phyloP scores from a whole-genome alignment of 64 coral and sea anemone genomes.

The Orbicella faveolata region DNA sequence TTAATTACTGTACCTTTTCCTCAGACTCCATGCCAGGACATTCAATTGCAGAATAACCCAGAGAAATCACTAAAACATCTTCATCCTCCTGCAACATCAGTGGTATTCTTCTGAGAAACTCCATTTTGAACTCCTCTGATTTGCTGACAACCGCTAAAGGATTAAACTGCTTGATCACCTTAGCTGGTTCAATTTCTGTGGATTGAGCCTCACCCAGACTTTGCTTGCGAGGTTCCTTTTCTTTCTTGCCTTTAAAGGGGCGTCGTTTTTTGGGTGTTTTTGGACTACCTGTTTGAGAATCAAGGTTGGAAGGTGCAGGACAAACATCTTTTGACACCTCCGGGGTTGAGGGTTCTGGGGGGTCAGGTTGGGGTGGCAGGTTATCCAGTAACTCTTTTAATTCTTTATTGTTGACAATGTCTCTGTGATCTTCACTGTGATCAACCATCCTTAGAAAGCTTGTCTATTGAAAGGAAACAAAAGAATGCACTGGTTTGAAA shows the following conservation, averaged over 20 bases:
- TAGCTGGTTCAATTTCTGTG: neutral
- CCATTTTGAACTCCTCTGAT: constrained; percentile 44
- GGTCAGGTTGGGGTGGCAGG: neutral
- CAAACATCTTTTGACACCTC: neutral
- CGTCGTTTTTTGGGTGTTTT: constrained; percentile 15
- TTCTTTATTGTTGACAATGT: neutral
- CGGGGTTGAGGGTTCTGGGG: too few relatives aligned
- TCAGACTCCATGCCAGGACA: constrained; percentile 79
- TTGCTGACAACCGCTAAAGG: constrained; percentile 16
- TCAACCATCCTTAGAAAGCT: constrained; percentile 34
- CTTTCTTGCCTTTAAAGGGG: neutral
- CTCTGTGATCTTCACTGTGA: neutral
- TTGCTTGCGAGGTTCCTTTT: neutral
- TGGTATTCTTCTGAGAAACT: constrained; percentile 38
- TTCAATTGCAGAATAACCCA: constrained; percentile 61
- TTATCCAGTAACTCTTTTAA: constrained; percentile 20
- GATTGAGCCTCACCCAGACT: neutral
- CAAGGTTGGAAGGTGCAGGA: neutral
- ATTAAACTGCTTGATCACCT: neutral
- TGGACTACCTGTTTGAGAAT: constrained; percentile 21
- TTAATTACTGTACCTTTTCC: constrained; percentile 46
- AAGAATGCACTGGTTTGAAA: neutral
- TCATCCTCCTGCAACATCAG: constrained; percentile 46
- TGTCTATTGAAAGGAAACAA: neutral
- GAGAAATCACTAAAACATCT: constrained; percentile 58